These are phyloP conservation scores for Peromyscus leucopus DNA, from an alignment of 2,113 vertebrate genomes.

Conservation along the genomic window DNA sequence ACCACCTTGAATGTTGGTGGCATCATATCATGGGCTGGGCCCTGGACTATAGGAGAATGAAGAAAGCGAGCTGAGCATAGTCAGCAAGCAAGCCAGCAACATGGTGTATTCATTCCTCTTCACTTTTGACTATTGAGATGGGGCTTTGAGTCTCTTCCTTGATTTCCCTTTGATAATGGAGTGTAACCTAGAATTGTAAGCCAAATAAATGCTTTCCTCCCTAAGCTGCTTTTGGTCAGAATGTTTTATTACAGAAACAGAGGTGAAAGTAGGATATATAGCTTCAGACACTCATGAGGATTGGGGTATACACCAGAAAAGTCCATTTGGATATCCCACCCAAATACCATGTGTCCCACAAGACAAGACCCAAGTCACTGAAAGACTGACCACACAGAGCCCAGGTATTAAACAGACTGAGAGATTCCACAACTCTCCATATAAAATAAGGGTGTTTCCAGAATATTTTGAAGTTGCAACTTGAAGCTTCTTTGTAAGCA, in stretches of 20 bases:
- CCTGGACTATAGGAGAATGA: neutral
- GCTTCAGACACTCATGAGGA: accelerated
- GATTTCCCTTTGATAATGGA: neutral
- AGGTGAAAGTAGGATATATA: neutral
- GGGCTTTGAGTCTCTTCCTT: neutral
- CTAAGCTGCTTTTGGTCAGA: neutral
- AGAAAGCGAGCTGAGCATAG: neutral
- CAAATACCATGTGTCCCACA: accelerated
- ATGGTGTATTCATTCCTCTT: neutral
- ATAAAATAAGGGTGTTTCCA: neutral
- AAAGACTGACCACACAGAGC: neutral
- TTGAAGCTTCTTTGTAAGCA: neutral
- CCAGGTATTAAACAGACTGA: too few species aligned
- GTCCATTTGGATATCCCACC: accelerated
- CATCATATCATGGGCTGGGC: too few species aligned
- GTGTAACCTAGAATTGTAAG: neutral
- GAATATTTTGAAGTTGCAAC: neutral
- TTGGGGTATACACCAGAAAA: neutral
- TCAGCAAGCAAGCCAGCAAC: neutral
- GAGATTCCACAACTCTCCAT: neutral
- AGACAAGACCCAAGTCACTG: neutral
- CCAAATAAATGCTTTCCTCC: neutral
- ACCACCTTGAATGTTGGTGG: neutral
- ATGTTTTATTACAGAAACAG: neutral
- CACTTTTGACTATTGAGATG: neutral